Percentiles rank a stretch among this genome's conserved stretches.
phyloP scores from a whole-genome alignment of 2,113 vertebrate genomes.

The Austrofundulus limnaeus region DNA sequence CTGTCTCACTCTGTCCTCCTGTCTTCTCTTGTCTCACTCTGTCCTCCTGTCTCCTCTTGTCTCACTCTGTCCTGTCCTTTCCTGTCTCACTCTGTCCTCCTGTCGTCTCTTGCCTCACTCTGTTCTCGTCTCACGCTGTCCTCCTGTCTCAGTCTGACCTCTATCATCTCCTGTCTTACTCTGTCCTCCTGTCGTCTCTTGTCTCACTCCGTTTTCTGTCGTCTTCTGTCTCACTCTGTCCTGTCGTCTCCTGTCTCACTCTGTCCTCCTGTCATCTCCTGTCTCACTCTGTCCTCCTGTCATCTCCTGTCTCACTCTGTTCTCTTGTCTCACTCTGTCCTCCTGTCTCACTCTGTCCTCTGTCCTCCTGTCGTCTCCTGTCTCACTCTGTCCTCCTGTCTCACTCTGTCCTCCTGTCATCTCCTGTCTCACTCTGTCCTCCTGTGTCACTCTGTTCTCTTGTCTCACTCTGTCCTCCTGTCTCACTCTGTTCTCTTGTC shows the following conservation, averaged over 20 bases:
- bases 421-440: background rate
- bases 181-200: background rate
- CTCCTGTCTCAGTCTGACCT: background rate
- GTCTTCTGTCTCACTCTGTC: background rate
- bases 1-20: no score
- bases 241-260: background rate
- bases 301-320: no score
- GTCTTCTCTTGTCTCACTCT: background rate
- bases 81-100: background rate
- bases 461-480: background rate
- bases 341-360: background rate
- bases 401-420: background rate
- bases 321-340: no score
- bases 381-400: slow-evolving; percentile 26
- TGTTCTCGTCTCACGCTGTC: no score
- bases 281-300: background rate
- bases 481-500: background rate
- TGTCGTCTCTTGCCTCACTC: no score
- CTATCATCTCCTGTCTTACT: background rate
- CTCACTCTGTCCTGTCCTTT: no score
- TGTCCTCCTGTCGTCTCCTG: slow-evolving; percentile 82
- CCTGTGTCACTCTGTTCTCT: background rate
- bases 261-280: no score
- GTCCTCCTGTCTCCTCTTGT: background rate
- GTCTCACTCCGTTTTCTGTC: slow-evolving; percentile 1